Evolutionary conservation across 2,888 invertebrate genomes (phyloP).

Genomic region (Eueremaeus valkanovi): DNA sequence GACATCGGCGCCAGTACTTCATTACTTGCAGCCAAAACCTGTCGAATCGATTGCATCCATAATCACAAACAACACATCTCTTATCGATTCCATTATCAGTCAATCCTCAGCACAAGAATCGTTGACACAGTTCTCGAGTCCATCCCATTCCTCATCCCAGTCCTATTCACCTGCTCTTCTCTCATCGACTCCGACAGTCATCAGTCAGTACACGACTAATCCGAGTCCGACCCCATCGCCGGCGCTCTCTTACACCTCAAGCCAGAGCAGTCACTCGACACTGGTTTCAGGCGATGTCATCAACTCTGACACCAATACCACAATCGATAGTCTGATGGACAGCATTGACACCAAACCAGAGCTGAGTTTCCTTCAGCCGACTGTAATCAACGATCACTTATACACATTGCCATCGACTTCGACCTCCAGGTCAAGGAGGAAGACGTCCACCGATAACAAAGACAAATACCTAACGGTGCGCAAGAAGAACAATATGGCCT

Average conservation of each 20-base stretch:
- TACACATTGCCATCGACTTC: background rate
- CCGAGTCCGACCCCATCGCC: background rate
- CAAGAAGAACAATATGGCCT: conserved; percentile 6
- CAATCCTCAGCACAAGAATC: background rate
- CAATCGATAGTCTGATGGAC: conserved; percentile 14
- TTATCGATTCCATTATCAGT: background rate
- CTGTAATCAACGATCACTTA: background rate
- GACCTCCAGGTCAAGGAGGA: background rate
- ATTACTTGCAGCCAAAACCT: background rate
- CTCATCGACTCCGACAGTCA: background rate
- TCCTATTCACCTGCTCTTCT: background rate
- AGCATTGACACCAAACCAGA: conserved; percentile 16
- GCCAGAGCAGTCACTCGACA: background rate
- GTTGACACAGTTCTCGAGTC: no score
- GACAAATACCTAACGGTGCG: background rate
- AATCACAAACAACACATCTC: background rate
- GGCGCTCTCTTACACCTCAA: conserved; percentile 2
- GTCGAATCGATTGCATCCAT: background rate
- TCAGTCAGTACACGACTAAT: background rate
- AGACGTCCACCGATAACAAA: background rate
- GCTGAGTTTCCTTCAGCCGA: background rate
- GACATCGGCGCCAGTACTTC: conserved; percentile 4
- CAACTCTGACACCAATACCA: background rate
- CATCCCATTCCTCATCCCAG: background rate
- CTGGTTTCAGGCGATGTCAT: background rate